Percentiles rank a stretch among this genome's conserved stretches.
Conservation (phyloP, 2,797 vertebrate genomes). For the Pseudotriccus pelzelni region DNA sequence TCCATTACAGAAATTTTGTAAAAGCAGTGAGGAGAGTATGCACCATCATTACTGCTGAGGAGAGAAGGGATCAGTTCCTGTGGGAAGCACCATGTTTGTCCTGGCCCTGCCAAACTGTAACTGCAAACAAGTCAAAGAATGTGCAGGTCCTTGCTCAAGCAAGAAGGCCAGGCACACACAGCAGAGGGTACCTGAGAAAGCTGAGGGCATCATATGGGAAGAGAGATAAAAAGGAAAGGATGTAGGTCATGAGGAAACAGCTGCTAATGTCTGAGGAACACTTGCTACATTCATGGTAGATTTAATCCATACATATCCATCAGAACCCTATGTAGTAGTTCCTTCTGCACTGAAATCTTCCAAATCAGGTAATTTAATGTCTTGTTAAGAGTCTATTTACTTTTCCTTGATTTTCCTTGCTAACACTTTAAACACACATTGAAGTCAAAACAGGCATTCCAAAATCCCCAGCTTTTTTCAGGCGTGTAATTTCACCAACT, state of each 20-base stretch:
- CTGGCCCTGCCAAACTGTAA: neutral
- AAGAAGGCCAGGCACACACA: neutral
- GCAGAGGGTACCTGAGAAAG: neutral
- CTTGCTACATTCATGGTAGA: neutral
- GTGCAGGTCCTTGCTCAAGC: neutral
- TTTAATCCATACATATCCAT: neutral
- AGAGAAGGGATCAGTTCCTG: neutral
- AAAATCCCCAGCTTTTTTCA: neutral
- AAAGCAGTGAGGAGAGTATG: fast-evolving
- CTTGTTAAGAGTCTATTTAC: neutral
- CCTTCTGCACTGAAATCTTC: neutral
- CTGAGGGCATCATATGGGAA: neutral
- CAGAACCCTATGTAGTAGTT: neutral
- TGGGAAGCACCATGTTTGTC: fast-evolving
- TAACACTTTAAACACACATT: neutral
- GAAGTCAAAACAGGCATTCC: neutral
- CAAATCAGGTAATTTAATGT: neutral
- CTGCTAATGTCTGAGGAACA: neutral
- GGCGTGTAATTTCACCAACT: neutral
- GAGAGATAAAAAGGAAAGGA: neutral
- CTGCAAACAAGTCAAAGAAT: neutral
- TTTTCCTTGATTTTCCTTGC: neutral
- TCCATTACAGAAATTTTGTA: neutral
- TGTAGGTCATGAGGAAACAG: neutral
- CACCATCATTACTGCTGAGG: neutral